Conservation (phyloP, 2,888 invertebrate species). For the Bombyx huttoni region DNA sequence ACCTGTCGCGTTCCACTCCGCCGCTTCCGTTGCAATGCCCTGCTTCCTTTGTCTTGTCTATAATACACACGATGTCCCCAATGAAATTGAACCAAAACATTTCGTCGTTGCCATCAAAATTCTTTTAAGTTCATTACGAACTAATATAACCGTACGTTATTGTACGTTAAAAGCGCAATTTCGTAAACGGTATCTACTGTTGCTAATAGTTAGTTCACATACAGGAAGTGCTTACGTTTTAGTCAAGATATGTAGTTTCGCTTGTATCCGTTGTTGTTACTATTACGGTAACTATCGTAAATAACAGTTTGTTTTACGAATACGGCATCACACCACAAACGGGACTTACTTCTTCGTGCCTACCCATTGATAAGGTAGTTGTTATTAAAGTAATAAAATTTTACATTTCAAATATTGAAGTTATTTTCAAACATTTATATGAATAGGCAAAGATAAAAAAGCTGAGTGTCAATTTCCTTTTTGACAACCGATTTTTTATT, state of each 20-base stretch:
- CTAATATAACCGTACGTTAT: no score
- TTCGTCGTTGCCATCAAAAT: no score
- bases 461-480: no score
- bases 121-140: no score
- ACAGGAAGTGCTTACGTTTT: slow-evolving; percentile 13
- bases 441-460: no score
- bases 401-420: no score
- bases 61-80: not conserved
- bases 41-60: slow-evolving; percentile 24
- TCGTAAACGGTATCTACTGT: no score
- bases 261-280: slow-evolving; percentile 1
- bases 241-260: slow-evolving; percentile 7
- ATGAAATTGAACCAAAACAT: not conserved
- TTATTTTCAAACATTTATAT: no score
- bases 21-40: slow-evolving; percentile 41
- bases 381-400: no score
- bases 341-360: not conserved
- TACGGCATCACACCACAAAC: slow-evolving; percentile 1
- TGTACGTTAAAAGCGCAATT: no score
- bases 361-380: no score
- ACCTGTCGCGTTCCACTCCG: slow-evolving; percentile 61
- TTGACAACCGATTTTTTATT: no score
- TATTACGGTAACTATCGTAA: not conserved
- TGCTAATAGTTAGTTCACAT: not conserved
- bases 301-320: slow-evolving; percentile 2